These are phyloP conservation scores for Sander vitreus DNA, from an alignment of 2,113 vertebrate species.

Conservation along the genomic window DNA sequence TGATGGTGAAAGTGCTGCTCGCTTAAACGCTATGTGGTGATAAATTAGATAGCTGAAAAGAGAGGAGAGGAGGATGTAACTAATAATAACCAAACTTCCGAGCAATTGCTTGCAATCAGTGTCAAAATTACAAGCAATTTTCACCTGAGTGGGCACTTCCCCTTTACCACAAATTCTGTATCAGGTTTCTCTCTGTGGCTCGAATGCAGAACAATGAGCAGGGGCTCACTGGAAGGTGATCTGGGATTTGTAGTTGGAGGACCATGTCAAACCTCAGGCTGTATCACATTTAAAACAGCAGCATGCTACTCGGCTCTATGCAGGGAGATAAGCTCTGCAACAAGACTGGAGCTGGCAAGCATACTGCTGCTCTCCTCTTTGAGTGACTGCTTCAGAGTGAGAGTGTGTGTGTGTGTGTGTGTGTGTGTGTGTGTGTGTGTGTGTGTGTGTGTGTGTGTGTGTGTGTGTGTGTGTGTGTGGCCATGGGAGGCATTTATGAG, in stretches of 20 bases:
- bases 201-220: slow-evolving; percentile 68
- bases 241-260: slow-evolving; percentile 62
- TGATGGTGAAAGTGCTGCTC: slow-evolving; percentile 32
- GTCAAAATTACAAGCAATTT: slow-evolving; percentile 67
- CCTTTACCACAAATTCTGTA: slow-evolving; percentile 58
- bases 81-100: slow-evolving; percentile 26
- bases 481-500: slow-evolving; percentile 38
- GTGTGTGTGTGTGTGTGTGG: background rate
- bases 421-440: slow-evolving; percentile 2
- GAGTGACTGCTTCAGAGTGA: slow-evolving; percentile 7
- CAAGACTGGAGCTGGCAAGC: slow-evolving; percentile 29
- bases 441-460: background rate
- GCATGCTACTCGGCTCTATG: slow-evolving; percentile 26
- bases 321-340: slow-evolving; percentile 45
- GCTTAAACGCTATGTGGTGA: slow-evolving; percentile 14
- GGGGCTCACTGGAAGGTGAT: slow-evolving; percentile 67
- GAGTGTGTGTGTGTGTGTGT: slow-evolving; percentile 7
- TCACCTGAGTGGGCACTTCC: slow-evolving; percentile 74
- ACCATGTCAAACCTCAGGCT: slow-evolving; percentile 59
- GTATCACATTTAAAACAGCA: slow-evolving; percentile 55
- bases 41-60: slow-evolving; percentile 24
- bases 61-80: slow-evolving; percentile 1
- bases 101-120: slow-evolving; percentile 57
- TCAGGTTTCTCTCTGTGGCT: slow-evolving; percentile 66
- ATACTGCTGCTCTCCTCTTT: slow-evolving; percentile 26